Conservation (phyloP, 2,888 invertebrate genomes). For the Eristalis tenax region DNA sequence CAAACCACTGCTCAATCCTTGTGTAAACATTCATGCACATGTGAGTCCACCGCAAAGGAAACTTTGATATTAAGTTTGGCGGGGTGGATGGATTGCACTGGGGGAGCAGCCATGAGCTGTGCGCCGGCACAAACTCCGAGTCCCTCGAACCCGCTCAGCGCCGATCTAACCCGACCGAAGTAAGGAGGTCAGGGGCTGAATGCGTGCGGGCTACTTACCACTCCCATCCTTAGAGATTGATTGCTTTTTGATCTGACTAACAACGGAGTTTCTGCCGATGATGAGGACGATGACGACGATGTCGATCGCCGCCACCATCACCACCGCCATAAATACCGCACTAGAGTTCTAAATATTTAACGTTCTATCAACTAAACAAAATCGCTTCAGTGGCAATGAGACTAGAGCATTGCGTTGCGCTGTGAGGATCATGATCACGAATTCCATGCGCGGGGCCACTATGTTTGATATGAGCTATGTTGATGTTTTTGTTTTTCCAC, state of each 20-base stretch:
- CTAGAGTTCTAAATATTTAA: slow-evolving; percentile 70
- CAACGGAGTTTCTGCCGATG: slow-evolving; percentile 4
- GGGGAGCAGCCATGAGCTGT: not conserved
- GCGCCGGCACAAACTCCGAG: slow-evolving; percentile 11
- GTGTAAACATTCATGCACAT: slow-evolving; percentile 64
- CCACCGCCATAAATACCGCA: slow-evolving; percentile 70
- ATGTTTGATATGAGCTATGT: slow-evolving; percentile 43
- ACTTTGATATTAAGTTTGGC: slow-evolving; percentile 53
- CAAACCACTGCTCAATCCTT: slow-evolving; percentile 56
- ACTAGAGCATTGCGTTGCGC: slow-evolving; percentile 40
- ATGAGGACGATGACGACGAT: slow-evolving; percentile 10
- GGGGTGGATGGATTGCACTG: not conserved
- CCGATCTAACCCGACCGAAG: slow-evolving; percentile 25
- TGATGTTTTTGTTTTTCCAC: slow-evolving; percentile 62
- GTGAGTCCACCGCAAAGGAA: slow-evolving; percentile 56
- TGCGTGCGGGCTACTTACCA: slow-evolving; percentile 60
- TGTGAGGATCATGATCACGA: slow-evolving; percentile 43
- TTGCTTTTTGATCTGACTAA: slow-evolving; percentile 59
- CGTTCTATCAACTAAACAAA: slow-evolving; percentile 68
- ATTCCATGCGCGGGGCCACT: slow-evolving; percentile 1
- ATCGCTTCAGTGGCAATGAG: slow-evolving; percentile 62
- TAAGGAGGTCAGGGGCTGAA: slow-evolving; percentile 63
- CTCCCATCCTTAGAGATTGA: slow-evolving; percentile 30
- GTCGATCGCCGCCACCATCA: slow-evolving; percentile 32
- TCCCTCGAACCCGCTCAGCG: not conserved